Base-by-base conservation (phyloP, 2,113 vertebrate species). In the Esox niger region DNA sequence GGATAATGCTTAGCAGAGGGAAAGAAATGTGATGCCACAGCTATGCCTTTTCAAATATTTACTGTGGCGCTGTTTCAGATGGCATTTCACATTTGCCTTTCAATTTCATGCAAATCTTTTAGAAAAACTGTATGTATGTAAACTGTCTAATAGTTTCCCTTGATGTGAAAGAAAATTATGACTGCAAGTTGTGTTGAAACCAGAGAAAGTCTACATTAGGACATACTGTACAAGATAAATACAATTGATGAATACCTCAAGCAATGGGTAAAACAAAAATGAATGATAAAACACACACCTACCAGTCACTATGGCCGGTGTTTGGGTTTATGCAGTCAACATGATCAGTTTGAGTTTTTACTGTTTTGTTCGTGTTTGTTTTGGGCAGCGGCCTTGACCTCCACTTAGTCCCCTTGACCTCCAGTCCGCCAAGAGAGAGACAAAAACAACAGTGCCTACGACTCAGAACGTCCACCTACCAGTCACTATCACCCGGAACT, bases 401-500 rank as follows among this genome's bases (percentile, higher is more conserved):
- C 76, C 82, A 79, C 32, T 83, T 70, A 79, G 81, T 81, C 69
- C 64, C 72, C 66, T 83, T 79, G 81, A 66, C 64, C 63, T 82
- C 75, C 77, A 77, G 69, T 86, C 75, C 72, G 35, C 79, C 76
- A 68, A 68, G 71, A 77, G 47, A 73, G 59, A 76, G 55, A 62
- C 71, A 68, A 63, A 73, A 35, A 75, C 64, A 61, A 68, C 69
- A 59, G 62, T 68, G 79, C 57, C 77, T 82, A 84, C 57, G 69
- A 79, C 73, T 83, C 69, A 75, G 68, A 70, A 76, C 49, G 69
- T 89, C 84, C 79, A 89, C 88, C 89, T 89, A 89, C 88, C 89
- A 85, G 84, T 93, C 78, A 97, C 94, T 83, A 94, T 91, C 85
- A 96, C 94, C 85, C 94, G 91, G 84, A 95, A 97, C 85, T 96